These are phyloP conservation scores for Platysternon megacephalum DNA, from an alignment of 2,113 vertebrate species.

Conservation along the genomic window DNA sequence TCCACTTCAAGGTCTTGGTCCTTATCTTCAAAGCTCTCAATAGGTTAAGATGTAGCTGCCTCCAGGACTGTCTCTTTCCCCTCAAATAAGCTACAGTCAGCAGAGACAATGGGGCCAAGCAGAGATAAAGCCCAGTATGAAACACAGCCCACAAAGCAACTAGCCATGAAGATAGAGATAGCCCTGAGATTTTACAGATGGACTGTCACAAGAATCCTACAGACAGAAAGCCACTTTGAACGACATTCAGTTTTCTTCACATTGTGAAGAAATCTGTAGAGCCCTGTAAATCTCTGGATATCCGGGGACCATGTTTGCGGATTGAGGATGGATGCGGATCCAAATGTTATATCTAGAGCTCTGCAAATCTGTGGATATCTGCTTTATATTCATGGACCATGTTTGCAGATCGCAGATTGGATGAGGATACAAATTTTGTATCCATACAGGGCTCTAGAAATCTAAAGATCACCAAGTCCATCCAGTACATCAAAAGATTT, in stretches of 20 bases:
- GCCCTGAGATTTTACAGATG: neutral
- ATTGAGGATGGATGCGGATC: no score
- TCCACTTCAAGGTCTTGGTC: neutral
- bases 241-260: neutral
- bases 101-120: neutral
- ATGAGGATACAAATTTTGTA: no score
- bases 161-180: conserved; percentile 19
- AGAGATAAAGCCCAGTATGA: neutral
- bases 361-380: no score
- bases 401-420: no score
- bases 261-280: neutral
- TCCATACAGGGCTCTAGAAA: neutral
- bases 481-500: conserved; percentile 4
- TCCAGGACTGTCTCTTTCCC: neutral
- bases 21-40: neutral
- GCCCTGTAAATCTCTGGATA: no score
- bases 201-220: neutral
- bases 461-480: neutral
- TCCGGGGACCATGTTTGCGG: no score
- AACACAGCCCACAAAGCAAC: neutral
- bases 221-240: neutral
- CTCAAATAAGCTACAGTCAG: neutral
- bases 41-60: neutral
- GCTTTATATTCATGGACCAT: no score
- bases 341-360: no score